Evolutionary conservation across 2,888 invertebrate species (phyloP), one percentile per base, ranked within the genome.

Genomic region (Miltochrista miniata): DNA sequence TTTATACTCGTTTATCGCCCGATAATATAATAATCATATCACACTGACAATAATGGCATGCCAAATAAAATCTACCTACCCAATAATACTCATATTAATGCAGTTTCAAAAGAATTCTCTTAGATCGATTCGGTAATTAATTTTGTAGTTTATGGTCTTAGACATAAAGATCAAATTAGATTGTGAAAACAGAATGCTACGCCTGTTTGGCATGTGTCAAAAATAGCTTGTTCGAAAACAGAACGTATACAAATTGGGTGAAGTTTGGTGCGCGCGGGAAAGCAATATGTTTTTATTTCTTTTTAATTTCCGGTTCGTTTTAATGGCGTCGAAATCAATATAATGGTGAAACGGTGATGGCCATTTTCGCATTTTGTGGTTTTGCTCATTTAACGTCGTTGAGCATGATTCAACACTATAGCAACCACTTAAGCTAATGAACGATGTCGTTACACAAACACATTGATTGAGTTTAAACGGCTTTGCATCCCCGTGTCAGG

Each of bases 301-400:
- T 89, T 90, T 90, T 89, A 90, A 89, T 90, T 90, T 89, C 90
- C 89, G 89, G 89, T 87, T 82, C 82, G 85, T 79, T 87, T 87
- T 89, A 89, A 90, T 90, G 89, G 89, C 89, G 89, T 86, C 87
- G 89, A 89, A 90, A 90, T 89, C 89, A 89, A 90, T 90, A 90
- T 90, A 83, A 89, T 89, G 88, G 86, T 83, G 81, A 77, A 76
- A 81, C 86, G 82, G 79, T 73, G 78, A 81, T 79, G 83, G 83
- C 81, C 82, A 84, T 85, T 87, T 86, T 85, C 83, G 85, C 84
- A 82, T 87, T 88, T 83, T 86, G 89, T 81, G 90, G 90, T 87
- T 86, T 85, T 85, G 87, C 83, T 88, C 87, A 89, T 89, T 89
- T 87, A 85, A 79, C 82, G 77, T 79, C 78, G 83, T 79, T 83